These are phyloP conservation scores for Chromoteleia sp. DNA, from an alignment of 2,888 invertebrate species.

Conservation along the genomic window DNA sequence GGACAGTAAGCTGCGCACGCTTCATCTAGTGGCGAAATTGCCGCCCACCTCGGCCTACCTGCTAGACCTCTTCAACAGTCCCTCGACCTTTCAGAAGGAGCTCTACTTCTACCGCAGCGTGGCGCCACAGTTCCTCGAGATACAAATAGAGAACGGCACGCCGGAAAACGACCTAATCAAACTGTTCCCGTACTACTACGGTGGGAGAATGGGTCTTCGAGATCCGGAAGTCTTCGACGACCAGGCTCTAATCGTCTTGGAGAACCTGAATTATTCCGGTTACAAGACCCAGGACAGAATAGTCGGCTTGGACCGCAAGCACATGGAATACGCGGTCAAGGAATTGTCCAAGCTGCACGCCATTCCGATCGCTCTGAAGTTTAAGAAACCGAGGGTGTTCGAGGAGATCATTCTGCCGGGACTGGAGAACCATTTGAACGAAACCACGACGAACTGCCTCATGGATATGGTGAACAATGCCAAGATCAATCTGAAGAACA, in stretches of 20 bases:
- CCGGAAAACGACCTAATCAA: constrained; percentile 73
- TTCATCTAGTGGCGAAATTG: constrained; percentile 80
- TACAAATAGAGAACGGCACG: constrained; percentile 75
- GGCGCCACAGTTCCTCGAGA: constrained; percentile 76
- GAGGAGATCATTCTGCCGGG: constrained; percentile 73
- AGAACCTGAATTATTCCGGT: constrained; percentile 79
- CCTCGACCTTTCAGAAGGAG: constrained; percentile 81
- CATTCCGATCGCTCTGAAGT: constrained; percentile 76
- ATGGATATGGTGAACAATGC: constrained; percentile 78
- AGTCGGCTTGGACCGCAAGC: constrained; percentile 77
- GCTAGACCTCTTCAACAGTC: constrained; percentile 80
- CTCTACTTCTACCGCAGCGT: constrained; percentile 79
- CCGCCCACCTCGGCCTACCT: constrained; percentile 80
- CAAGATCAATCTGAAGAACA: constrained; percentile 73
- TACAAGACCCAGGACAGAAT: constrained; percentile 79
- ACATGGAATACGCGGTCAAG: constrained; percentile 77
- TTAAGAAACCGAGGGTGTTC: constrained; percentile 79
- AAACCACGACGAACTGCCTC: constrained; percentile 74
- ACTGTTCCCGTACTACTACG: constrained; percentile 78
- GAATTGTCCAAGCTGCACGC: constrained; percentile 81
- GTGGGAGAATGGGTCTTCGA: constrained; percentile 78
- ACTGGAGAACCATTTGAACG: constrained; percentile 70
- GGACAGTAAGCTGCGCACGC: constrained; percentile 72
- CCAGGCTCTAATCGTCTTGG: constrained; percentile 80
- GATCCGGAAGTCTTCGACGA: constrained; percentile 76